These are phyloP conservation scores for Stomatorhinus ivindoensis DNA, from an alignment of 2,113 vertebrate genomes.

Conservation along the genomic window DNA sequence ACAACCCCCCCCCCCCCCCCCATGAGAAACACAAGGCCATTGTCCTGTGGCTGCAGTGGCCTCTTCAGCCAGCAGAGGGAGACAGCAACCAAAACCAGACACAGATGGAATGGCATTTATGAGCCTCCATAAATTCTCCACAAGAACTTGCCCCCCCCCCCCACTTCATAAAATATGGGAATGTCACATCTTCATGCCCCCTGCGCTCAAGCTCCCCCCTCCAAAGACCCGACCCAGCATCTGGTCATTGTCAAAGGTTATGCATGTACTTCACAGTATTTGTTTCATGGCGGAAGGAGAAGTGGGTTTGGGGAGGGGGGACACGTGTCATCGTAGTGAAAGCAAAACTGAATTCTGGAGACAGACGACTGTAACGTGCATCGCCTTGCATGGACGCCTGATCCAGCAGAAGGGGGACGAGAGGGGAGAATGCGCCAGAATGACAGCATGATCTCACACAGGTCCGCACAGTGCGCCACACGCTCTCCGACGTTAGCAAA, in stretches of 20 bases:
- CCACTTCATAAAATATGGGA: not conserved
- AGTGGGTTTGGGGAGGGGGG: not conserved
- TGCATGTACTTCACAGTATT: not conserved
- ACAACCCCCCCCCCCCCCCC: too few species aligned
- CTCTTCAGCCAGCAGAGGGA: constrained; percentile 14
- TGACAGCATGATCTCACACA: not conserved
- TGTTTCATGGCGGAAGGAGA: not conserved
- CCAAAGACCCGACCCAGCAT: not conserved
- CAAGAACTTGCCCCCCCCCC: not conserved
- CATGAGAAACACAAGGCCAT: not conserved
- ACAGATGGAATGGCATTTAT: not conserved
- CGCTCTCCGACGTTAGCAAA: not conserved
- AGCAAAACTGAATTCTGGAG: constrained; percentile 7
- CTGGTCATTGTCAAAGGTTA: not conserved
- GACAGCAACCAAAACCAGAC: constrained; percentile 10
- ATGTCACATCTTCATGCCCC: not conserved
- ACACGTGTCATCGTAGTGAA: not conserved
- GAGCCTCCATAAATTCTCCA: not conserved
- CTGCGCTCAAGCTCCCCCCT: not conserved
- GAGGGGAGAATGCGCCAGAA: not conserved
- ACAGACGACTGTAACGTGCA: constrained; percentile 3
- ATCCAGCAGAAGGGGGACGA: not conserved
- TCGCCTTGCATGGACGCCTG: not conserved
- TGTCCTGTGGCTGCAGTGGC: not conserved
- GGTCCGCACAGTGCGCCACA: not conserved